These are phyloP conservation scores for Phrynocephalus vlangalii DNA, from an alignment of 2,797 vertebrate species.

Conservation along the genomic window DNA sequence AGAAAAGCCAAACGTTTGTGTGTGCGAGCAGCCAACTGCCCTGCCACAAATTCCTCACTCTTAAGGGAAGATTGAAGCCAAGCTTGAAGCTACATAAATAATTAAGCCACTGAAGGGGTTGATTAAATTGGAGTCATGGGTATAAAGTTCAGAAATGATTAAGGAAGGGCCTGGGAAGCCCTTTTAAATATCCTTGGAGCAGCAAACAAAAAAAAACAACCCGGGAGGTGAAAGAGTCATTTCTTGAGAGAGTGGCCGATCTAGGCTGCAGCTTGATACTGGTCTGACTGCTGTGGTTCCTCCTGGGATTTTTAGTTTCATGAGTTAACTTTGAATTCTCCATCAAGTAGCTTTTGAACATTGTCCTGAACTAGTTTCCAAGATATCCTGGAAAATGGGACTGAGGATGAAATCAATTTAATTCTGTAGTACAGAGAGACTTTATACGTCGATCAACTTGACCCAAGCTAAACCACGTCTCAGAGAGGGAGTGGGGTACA, in stretches of 20 bases:
- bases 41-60: not conserved
- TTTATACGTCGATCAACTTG: not conserved
- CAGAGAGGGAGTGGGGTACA: not conserved
- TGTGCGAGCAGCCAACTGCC: not conserved
- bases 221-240: not conserved
- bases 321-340: too few species aligned
- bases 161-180: slow-evolving; percentile 38
- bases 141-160: slow-evolving; percentile 38
- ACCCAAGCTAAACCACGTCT: not conserved
- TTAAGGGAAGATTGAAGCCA: not conserved
- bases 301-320: too few species aligned
- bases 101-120: slow-evolving; percentile 24
- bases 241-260: not conserved
- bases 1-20: not conserved
- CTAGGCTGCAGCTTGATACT: too few species aligned
- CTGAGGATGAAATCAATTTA: too few species aligned
- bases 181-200: slow-evolving; percentile 14
- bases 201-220: not conserved
- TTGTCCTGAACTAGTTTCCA: not conserved
- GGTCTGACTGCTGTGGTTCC: too few species aligned
- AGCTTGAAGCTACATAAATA: slow-evolving; percentile 29
- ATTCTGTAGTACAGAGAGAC: too few species aligned
- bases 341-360: not conserved
- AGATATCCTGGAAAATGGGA: not conserved
- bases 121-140: slow-evolving; percentile 6